Evolutionary conservation across 1,140 invertebrate species (phyloP).

Genomic region (Pseudachorutes palmiensis): DNA sequence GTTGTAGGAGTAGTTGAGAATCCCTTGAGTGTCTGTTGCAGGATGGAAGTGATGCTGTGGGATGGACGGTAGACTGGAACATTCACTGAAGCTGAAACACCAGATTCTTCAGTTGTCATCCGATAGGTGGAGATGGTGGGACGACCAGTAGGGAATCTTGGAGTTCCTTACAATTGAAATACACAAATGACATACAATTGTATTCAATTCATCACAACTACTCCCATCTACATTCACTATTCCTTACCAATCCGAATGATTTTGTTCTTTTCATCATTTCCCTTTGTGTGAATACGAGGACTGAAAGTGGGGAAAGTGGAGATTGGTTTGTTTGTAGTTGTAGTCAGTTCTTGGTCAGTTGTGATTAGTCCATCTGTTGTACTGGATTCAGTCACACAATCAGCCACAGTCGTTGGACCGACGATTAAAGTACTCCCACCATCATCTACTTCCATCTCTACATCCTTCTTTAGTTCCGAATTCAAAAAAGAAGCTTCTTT

Average conservation of each 20-base stretch:
- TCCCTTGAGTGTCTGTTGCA: background rate
- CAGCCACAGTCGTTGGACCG: slow-evolving; percentile 26
- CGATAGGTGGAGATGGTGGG: slow-evolving; percentile 23
- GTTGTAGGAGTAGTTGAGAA: background rate
- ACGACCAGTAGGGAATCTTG: slow-evolving; percentile 30
- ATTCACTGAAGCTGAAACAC: slow-evolving; percentile 9
- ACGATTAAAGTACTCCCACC: background rate
- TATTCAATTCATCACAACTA: background rate
- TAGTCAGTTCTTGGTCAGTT: background rate
- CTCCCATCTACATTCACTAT: too few relatives aligned
- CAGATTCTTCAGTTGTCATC: background rate
- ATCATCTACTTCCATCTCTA: background rate
- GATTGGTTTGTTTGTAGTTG: background rate
- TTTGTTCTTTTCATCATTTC: background rate
- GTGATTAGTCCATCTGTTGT: background rate
- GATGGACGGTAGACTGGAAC: slow-evolving; percentile 24
- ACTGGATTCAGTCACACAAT: slow-evolving; percentile 24
- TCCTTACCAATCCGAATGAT: too few relatives aligned
- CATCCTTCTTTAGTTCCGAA: background rate
- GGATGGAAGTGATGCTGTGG: background rate
- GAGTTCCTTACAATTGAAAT: slow-evolving; percentile 10
- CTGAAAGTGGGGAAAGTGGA: background rate
- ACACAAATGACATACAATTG: too few relatives aligned
- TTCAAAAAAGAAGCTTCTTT: background rate
- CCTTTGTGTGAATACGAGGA: background rate